phyloP scores from a whole-genome alignment of 2,113 vertebrate species.

The Pagrus major region DNA sequence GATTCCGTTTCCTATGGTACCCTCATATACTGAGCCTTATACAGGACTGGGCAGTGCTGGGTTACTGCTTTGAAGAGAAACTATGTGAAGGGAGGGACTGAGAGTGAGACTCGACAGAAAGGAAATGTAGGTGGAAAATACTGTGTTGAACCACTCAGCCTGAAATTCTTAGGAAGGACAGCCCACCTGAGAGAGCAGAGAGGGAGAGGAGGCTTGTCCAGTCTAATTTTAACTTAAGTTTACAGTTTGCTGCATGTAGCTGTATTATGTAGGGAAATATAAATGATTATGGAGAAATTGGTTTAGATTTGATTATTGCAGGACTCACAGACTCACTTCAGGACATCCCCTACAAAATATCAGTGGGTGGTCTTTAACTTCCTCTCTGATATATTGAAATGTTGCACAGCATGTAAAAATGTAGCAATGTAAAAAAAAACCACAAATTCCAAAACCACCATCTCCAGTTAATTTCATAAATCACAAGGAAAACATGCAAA shows the following conservation, averaged over 20 bases:
- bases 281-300: not conserved
- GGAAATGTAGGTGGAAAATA: conserved; percentile 26
- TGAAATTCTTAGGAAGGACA: conserved; percentile 3
- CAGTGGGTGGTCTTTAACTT: not conserved
- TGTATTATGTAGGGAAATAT: not conserved
- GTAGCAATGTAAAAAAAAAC: no score
- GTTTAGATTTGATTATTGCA: not conserved
- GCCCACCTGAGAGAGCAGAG: conserved; percentile 20
- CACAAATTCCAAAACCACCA: no score
- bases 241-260: not conserved
- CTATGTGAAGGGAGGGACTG: conserved; percentile 18
- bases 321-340: not conserved
- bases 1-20: conserved; percentile 44
- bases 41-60: not conserved
- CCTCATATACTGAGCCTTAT: conserved; percentile 35
- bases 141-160: not conserved
- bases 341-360: not conserved
- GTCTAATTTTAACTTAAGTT: no score
- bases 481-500: no score
- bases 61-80: conserved; percentile 34
- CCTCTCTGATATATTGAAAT: not conserved
- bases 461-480: no score
- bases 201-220: not conserved
- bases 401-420: not conserved
- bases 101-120: not conserved